These are phyloP conservation scores for Radopholus similis DNA, from an alignment of 1,140 invertebrate genomes.

Conservation along the genomic window DNA sequence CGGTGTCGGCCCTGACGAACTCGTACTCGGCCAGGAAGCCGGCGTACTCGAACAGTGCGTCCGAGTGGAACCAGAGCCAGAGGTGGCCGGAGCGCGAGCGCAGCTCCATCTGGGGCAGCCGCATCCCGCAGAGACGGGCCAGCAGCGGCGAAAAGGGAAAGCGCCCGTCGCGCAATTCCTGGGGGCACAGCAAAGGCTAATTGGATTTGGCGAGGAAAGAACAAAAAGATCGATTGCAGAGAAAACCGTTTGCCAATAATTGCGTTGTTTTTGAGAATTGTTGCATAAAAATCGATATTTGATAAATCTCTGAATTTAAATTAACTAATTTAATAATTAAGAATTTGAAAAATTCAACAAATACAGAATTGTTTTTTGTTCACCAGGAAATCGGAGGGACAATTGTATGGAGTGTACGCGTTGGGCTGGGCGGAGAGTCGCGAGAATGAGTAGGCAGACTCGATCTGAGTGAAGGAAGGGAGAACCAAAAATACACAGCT, in stretches of 20 bases:
- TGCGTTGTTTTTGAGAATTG: too few relatives aligned
- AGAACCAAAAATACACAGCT: background rate
- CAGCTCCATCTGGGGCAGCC: slow-evolving; percentile 18
- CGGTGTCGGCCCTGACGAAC: slow-evolving; percentile 23
- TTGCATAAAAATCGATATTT: slow-evolving; percentile 6
- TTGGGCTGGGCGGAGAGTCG: background rate
- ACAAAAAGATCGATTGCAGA: slow-evolving; percentile 2
- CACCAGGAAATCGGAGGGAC: slow-evolving; percentile 43
- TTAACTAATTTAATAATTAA: background rate
- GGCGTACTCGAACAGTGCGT: slow-evolving; percentile 34
- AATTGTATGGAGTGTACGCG: slow-evolving; percentile 15
- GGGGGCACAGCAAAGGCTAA: background rate
- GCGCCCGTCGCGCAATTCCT: slow-evolving; percentile 42
- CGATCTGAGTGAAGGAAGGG: slow-evolving; percentile 16
- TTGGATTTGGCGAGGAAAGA: background rate
- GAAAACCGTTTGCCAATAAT: too few relatives aligned
- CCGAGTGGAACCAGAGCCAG: slow-evolving; percentile 39
- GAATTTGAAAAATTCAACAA: slow-evolving; percentile 1
- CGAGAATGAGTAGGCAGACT: slow-evolving; percentile 40
- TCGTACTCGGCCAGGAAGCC: slow-evolving; percentile 42
- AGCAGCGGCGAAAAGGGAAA: slow-evolving; percentile 40
- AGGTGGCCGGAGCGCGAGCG: slow-evolving; percentile 27
- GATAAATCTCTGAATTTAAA: background rate
- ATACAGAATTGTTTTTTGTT: slow-evolving; percentile 10
- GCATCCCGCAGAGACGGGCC: slow-evolving; percentile 33